Base-by-base conservation (phyloP, 2,113 vertebrate species). In the Dissostichus mawsoni region DNA sequence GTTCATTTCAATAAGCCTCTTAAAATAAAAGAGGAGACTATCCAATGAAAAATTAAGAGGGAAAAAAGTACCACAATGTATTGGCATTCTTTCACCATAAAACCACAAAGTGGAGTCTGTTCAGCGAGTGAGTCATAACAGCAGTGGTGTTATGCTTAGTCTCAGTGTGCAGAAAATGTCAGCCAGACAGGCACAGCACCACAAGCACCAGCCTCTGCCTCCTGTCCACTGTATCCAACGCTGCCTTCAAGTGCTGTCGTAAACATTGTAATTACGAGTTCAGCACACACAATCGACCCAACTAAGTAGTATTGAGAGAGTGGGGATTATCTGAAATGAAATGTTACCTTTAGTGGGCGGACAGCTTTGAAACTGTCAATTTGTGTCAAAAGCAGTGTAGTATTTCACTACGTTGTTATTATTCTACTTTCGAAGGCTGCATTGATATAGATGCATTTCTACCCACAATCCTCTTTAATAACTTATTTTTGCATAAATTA, bases 31-130 rank as follows among this genome's bases (percentile, higher is more conserved):
- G 66, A 74, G 61, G 45, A 73, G 67, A 58, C 67, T 66, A 62
- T 89, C 69, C 69, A 51, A 14, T 64, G 74, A 76, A 85, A 83
- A 87, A 80, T 5, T 33, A 70, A 68, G 29, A 69, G 63, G 87
- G 75, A 63, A 14, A 79, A 74, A 79, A 76, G 59, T 72, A 84
- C 88, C 85, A 91, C 76, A 90, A 82, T 83, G 83, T 89, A 83
- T 88, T 89, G 57, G 25, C 90, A 90, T 94, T 90, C 90, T 93
- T 92, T 89, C 86, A 72, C 80, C 84, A 92, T 92, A 89, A 92
- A 93, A 91, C 92, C 91, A 94, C 91, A 94, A 88, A 93, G 92
- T 90, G 89, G 87, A 91, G 90, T 89, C 91, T 94, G 93, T 94
- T 93, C 87, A 89, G 87, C 17, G 76, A 81, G 78, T 93, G 93